phyloP scores from a whole-genome alignment of 2,113 vertebrate genomes.

The Rhipidura dahli region DNA sequence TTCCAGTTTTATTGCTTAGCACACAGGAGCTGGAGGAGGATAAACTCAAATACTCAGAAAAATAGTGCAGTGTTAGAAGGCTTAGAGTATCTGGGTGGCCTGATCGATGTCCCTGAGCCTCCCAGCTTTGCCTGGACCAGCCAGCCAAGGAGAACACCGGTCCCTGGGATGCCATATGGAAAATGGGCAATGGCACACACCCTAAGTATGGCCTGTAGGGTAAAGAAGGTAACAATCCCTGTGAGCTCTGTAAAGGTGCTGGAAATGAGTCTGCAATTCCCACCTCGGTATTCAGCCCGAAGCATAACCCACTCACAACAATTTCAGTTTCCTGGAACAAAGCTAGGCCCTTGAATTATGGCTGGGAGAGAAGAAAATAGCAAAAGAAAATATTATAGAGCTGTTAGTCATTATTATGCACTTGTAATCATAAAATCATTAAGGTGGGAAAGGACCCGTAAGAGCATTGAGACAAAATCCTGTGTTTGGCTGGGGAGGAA shows the following conservation, averaged over 20 bases:
- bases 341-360: conserved; percentile 38
- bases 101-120: neutral
- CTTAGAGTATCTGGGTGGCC: neutral
- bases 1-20: neutral
- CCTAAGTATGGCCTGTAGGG: neutral
- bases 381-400: neutral
- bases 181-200: neutral
- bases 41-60: neutral
- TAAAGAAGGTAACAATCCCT: neutral
- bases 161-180: neutral
- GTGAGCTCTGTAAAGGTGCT: neutral
- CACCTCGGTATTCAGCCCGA: neutral
- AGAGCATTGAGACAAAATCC: neutral
- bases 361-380: neutral
- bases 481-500: neutral
- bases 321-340: neutral
- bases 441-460: neutral
- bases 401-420: neutral
- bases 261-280: conserved; percentile 12
- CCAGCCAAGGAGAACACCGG: neutral
- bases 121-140: neutral
- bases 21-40: neutral
- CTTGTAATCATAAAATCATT: neutral
- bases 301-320: neutral
- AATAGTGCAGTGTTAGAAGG: neutral